Percentiles rank a stretch among this genome's conserved stretches.
These are phyloP conservation scores for Scylla paramamosain DNA, from an alignment of 1,140 invertebrate species.

Conservation along the genomic window DNA sequence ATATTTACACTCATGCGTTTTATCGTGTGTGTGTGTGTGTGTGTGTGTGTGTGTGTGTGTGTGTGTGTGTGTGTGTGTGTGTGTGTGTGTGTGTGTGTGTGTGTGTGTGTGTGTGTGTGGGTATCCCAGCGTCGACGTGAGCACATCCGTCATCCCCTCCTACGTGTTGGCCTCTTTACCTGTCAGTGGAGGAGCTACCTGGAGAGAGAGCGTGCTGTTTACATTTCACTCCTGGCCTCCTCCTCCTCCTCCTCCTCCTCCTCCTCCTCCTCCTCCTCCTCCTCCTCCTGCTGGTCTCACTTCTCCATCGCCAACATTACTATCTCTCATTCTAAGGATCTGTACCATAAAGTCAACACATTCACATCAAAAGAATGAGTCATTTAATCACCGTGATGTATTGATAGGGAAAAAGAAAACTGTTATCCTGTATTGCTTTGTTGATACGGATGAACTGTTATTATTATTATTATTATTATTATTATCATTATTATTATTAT, in stretches of 20 bases:
- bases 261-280: not conserved
- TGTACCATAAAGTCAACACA: not conserved
- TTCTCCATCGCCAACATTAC: not conserved
- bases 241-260: not conserved
- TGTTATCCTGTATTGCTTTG: too few species aligned
- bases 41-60: constrained; percentile 44
- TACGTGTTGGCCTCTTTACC: not conserved
- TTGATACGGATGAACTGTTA: too few species aligned
- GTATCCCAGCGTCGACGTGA: not conserved
- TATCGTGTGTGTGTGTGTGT: not conserved
- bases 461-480: too few species aligned
- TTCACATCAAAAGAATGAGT: too few species aligned
- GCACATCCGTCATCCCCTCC: constrained; percentile 5
- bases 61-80: constrained; percentile 40
- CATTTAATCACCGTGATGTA: too few species aligned
- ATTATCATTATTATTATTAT: too few species aligned
- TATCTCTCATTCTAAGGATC: not conserved
- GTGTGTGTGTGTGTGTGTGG: not conserved
- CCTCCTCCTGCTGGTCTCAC: not conserved
- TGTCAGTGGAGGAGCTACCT: not conserved
- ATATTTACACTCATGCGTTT: not conserved
- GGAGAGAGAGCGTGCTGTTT: not conserved
- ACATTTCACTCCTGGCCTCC: constrained; percentile 21
- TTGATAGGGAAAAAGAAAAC: too few species aligned
- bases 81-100: constrained; percentile 25